Percentiles rank a stretch among this genome's conserved stretches.
These are phyloP conservation scores for Natrix natrix DNA, from an alignment of 2,797 vertebrate species.

Conservation along the genomic window DNA sequence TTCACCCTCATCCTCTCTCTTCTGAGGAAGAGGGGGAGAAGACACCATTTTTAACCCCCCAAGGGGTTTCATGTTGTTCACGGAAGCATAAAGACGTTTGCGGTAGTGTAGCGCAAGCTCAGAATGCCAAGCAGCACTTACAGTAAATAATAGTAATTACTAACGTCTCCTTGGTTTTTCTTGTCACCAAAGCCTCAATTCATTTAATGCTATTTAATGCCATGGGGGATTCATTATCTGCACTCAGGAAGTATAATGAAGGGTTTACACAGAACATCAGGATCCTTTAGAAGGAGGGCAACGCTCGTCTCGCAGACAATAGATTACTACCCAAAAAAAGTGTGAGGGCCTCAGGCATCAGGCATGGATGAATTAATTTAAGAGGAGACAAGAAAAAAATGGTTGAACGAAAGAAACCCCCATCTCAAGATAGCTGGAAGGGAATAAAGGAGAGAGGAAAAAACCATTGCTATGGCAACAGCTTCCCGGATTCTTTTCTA, in stretches of 20 bases:
- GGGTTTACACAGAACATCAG: slow-evolving; percentile 26
- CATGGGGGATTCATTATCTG: slow-evolving; percentile 47
- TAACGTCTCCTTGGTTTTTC: slow-evolving; percentile 49
- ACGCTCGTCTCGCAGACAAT: slow-evolving; percentile 21
- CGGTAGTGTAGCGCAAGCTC: not conserved
- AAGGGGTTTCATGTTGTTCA: slow-evolving; percentile 22
- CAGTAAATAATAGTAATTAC: slow-evolving; percentile 51
- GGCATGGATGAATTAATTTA: slow-evolving; percentile 30
- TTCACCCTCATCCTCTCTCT: slow-evolving; percentile 6
- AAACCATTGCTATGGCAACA: slow-evolving; percentile 62
- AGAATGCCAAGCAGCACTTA: slow-evolving; percentile 40
- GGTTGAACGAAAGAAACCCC: slow-evolving; percentile 28
- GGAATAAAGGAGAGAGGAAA: not conserved
- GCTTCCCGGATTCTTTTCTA: slow-evolving; percentile 40
- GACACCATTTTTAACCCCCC: slow-evolving; percentile 33
- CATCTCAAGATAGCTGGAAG: slow-evolving; percentile 20
- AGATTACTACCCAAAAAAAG: slow-evolving; percentile 21
- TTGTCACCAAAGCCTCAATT: slow-evolving; percentile 57
- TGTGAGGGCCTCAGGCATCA: slow-evolving; percentile 14
- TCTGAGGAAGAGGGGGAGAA: slow-evolving; percentile 1
- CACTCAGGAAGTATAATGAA: slow-evolving; percentile 17
- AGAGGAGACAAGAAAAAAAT: slow-evolving; percentile 29
- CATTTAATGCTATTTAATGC: slow-evolving; percentile 41
- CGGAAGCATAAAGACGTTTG: slow-evolving; percentile 23
- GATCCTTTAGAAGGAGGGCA: slow-evolving; percentile 14